Base-by-base conservation (phyloP, 2,113 vertebrate genomes). In the Nematolebias whitei region DNA sequence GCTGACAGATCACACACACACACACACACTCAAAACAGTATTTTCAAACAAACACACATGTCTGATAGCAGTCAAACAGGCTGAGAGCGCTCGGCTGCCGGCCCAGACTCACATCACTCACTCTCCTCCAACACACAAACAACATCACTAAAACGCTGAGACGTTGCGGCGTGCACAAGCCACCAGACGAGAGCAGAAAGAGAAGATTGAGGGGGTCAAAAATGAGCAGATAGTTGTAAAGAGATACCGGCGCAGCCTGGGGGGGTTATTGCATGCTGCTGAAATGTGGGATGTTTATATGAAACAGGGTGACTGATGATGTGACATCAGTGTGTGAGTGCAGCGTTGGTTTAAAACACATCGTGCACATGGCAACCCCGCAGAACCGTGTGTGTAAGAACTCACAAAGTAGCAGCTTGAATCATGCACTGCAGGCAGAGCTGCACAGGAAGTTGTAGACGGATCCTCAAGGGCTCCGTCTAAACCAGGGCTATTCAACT, bases 1-100 rank as follows among this genome's bases (percentile, higher is more conserved):
- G 76, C 78, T 83, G 87, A 88, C 81, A 87, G 79, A 83, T 85
- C 81, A 87, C 85, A 84, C 45, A 32, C 10, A 67, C 55, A 76
- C 64, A 59, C 63, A 64, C 43, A 53, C 53, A 57, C 35, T 48
- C 49, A 29, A 60, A 54, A 57, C 51, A 51, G 69, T 35, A 35
- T 35, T 35, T 59, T 61, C 66, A 61, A 70, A 75, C 76, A 85
- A 35, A 63, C 78, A 87, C 79, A 79, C 82, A 83, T 82, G 82
- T 84, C 81, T 87, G 80, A 90, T 82, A 85, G 80, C 77, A 89
- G 79, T 88, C 82, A 81, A 83, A 89, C 80, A 80, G 70, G 83
- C 75, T 59, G 72, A 58, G 75, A 67, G 76, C 79, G 74, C 67
- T 78, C 59, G 73, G 85, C 56, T 66, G 77, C 79, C 52, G 61